Base-by-base conservation (phyloP, 23 tunicate species). In the Phallusia fumigata region DNA sequence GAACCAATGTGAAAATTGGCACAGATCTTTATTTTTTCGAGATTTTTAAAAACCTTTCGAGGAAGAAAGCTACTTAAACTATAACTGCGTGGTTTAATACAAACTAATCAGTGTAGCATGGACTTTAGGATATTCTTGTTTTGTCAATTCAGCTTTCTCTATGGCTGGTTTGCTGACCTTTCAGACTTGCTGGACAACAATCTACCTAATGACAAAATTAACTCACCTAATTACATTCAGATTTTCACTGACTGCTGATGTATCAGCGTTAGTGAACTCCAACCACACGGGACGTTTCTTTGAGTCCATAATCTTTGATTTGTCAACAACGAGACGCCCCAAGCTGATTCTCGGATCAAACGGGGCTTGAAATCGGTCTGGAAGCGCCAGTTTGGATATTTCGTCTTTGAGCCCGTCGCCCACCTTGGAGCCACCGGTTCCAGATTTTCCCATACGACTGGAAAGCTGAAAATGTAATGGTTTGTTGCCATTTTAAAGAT, bases 281-380 rank as follows among this genome's bases (percentile, higher is more conserved):
- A 93, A 53, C 93, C 93, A 88, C 35, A 93, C 74, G 0, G 98
- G 98, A 75, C 79, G 81, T 84, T 93, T 93, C 83, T 93, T 93
- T 32, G 98, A 93, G 36, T 93, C 98, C 98, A 93, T 93, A 22
- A 93, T 88, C 79, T 85, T 88, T 19, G 76, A 73, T 85, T 88
- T 93, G 31, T 88, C 90, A 69, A 81, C 73, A 5, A 78, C 81
- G 32, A 93, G 83, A n/a, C 44, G 81, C 35, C 98, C 98, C 47
- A 93, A 76, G 32, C 81, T 88, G 18, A 88, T 78, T 35, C 89
- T 53, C 30, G 98, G 98, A 73, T 93, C 98, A 45, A 90, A 93
- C 31, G 98, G 98, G 0, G 98, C 98, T 81, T 93, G 91, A 65
- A 93, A 93, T 11, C 74, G 36, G 18, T 81, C 78, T 5, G 98